A percentile compares a stretch with the other conserved stretches of the same genome.
phyloP scores from a whole-genome alignment of 1,140 invertebrate genomes.

The Hestina assimilis region DNA sequence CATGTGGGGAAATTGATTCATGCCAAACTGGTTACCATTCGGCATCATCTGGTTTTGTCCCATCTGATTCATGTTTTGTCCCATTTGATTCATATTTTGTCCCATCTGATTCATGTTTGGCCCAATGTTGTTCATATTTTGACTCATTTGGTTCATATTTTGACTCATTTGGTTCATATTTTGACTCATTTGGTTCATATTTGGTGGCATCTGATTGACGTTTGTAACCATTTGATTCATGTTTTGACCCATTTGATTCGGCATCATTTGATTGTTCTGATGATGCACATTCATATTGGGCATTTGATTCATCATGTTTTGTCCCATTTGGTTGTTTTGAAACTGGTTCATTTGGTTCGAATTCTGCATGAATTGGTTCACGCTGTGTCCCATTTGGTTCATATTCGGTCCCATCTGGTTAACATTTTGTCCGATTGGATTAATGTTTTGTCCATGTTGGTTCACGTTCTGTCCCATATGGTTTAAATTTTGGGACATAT shows the following conservation, averaged over 20 bases:
- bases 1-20: slow-evolving; percentile 56
- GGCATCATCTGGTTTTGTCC: slow-evolving; percentile 46
- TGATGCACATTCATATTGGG: slow-evolving; percentile 27
- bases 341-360: slow-evolving; percentile 49
- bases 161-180: slow-evolving; percentile 40
- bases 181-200: slow-evolving; percentile 40
- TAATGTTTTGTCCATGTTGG: slow-evolving; percentile 40
- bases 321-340: slow-evolving; percentile 54
- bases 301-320: slow-evolving; percentile 45
- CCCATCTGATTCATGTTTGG: slow-evolving; percentile 36
- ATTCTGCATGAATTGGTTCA: slow-evolving; percentile 52
- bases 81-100: slow-evolving; percentile 45
- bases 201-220: slow-evolving; percentile 42
- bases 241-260: slow-evolving; percentile 30
- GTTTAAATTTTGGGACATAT: slow-evolving; percentile 31
- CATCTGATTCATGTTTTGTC: slow-evolving; percentile 42
- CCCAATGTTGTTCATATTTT: slow-evolving; percentile 36
- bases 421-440: slow-evolving; percentile 40
- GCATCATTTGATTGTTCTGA: slow-evolving; percentile 29
- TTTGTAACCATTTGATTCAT: slow-evolving; percentile 36
- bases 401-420: slow-evolving; percentile 39
- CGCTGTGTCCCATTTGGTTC: slow-evolving; percentile 38
- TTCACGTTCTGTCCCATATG: slow-evolving; percentile 42
- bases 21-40: slow-evolving; percentile 43
- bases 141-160: slow-evolving; percentile 39